Evolutionary conservation across 2,797 vertebrate species (phyloP), one percentile per base, ranked within the genome.

Genomic region (Gymnopithys bicolor): DNA sequence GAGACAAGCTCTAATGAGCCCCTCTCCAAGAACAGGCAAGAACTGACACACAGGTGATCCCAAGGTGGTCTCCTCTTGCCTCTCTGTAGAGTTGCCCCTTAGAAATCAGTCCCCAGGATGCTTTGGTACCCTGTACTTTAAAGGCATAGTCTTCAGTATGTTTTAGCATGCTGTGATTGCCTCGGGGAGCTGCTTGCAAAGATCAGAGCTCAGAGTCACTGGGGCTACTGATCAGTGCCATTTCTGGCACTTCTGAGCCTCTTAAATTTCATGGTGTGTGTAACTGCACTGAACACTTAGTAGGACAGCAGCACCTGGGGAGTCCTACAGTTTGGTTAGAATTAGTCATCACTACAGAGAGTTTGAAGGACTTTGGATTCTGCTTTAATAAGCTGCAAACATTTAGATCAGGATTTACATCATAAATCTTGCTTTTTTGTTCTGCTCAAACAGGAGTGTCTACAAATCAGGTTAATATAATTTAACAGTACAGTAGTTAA

Each of bases 401-500:
- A 70, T 45, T 67, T 62, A 39, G 79, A 94, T 95, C 85, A 94
- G 87, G 89, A 90, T 96, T 94, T 94, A 62, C 51, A 86, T 94
- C 89, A 67, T 95, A 91, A 96, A 96, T 95, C 90, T 79, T 95
- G 76, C 48, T 84, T 86, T 95, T 91, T 81, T 89, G 39, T 89
- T 85, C 43, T 74, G 35, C 46, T 87, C 68, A 92, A 75, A 93
- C 43, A 58, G 89, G 89, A 94, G 94, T 84, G 80, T 68, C 95
- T 90, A 87, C 70, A 90, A 95, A 97, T 96, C 93, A 92, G 70
- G 85, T 94, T 94, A 76, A 85, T 94, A 93, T 92, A 67, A 92
- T 83, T 95, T 70, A 92, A 92, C 76, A 83, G 80, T 79, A 71
- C 19, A 69, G 59, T 55, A 94, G 86, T 89, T 93, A 94, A 90